A percentile compares a stretch with the other conserved stretches of the same genome.
Evolutionary conservation across 2,888 invertebrate genomes (phyloP).

Genomic region (Ernsta delagoae): DNA sequence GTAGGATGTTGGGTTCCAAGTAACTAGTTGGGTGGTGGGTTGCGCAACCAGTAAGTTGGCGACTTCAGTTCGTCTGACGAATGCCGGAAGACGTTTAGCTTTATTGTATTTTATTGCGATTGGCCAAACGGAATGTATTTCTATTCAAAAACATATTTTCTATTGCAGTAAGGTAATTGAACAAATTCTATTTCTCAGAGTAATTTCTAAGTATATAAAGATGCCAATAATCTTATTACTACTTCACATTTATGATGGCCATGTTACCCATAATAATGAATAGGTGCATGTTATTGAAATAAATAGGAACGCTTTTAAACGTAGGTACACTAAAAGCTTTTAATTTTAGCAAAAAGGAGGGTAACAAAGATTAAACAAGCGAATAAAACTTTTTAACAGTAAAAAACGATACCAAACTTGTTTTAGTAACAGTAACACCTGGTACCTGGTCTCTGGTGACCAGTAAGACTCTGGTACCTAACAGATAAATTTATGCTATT

Average conservation of each 20-base stretch:
- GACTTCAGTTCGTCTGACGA: slow-evolving; percentile 64
- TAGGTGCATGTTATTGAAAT: not conserved
- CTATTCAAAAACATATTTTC: slow-evolving; percentile 55
- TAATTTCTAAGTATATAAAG: slow-evolving; percentile 39
- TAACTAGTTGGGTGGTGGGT: slow-evolving; percentile 73
- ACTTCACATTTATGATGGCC: not conserved
- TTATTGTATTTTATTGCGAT: slow-evolving; percentile 76
- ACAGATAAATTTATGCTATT: too few species aligned
- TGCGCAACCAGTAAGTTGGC: slow-evolving; percentile 61
- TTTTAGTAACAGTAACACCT: too few species aligned
- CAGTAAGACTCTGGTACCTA: too few species aligned
- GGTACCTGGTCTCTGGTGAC: too few species aligned
- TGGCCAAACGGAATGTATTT: slow-evolving; percentile 63
- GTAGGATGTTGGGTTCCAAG: slow-evolving; percentile 62
- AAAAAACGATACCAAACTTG: too few species aligned
- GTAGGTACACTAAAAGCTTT: too few species aligned
- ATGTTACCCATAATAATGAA: too few species aligned
- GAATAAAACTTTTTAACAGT: too few species aligned
- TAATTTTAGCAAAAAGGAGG: too few species aligned
- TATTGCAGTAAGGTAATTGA: slow-evolving; percentile 28
- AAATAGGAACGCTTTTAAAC: too few species aligned
- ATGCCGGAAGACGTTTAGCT: slow-evolving; percentile 77
- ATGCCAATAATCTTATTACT: not conserved
- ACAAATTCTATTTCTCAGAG: slow-evolving; percentile 31
- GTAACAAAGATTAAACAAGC: too few species aligned